These are phyloP conservation scores for Sander lucioperca DNA, from an alignment of 2,113 vertebrate genomes.

Conservation along the genomic window DNA sequence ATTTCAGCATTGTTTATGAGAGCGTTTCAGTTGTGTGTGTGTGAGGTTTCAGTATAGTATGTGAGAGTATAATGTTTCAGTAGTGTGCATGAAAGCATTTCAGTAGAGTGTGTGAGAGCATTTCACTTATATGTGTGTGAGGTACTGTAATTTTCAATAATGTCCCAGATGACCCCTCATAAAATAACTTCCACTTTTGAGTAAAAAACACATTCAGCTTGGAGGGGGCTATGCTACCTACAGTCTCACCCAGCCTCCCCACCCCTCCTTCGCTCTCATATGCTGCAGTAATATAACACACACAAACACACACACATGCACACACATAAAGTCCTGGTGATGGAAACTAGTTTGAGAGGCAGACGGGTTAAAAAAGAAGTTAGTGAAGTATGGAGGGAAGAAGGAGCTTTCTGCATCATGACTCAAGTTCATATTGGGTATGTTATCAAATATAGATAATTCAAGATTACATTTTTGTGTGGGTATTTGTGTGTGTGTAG, in stretches of 20 bases:
- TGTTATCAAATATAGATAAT: conserved; percentile 56
- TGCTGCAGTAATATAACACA: conserved; percentile 37
- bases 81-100: no score
- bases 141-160: no score
- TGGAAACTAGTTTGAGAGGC: not conserved
- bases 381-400: conserved; percentile 13
- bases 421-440: conserved; percentile 21
- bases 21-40: no score
- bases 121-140: no score
- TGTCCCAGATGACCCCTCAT: no score
- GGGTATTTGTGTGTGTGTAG: not conserved
- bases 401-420: not conserved
- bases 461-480: conserved; percentile 32
- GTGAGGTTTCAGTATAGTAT: no score
- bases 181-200: conserved; percentile 50
- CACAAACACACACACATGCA: conserved; percentile 1
- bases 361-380: conserved; percentile 4
- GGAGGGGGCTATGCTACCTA: conserved; percentile 19
- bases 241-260: not conserved
- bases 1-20: no score
- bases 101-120: no score
- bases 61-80: no score
- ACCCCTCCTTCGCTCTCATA: not conserved
- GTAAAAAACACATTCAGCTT: conserved; percentile 48
- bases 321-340: not conserved